Evolutionary conservation across 2,797 vertebrate species (phyloP).

Genomic region (Echeneis naucrates): DNA sequence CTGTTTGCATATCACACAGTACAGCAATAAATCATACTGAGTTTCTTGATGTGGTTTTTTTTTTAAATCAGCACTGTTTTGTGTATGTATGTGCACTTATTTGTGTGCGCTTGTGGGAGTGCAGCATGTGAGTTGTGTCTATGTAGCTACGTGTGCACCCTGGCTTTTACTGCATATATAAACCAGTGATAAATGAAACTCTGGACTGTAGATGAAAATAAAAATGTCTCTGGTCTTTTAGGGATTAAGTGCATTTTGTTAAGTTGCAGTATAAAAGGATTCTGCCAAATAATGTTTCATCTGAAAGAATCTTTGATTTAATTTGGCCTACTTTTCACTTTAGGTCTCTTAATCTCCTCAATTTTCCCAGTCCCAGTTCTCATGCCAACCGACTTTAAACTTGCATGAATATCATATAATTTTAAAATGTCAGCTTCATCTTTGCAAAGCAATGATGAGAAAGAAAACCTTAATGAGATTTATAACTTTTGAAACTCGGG

Average conservation of each 20-base stretch:
- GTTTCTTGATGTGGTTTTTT: slow-evolving; percentile 57
- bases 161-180: slow-evolving; percentile 39
- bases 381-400: slow-evolving; percentile 32
- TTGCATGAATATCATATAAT: slow-evolving; percentile 20
- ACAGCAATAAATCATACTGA: slow-evolving; percentile 62
- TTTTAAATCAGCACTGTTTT: slow-evolving; percentile 50
- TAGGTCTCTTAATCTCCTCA: slow-evolving; percentile 35
- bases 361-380: slow-evolving; percentile 32
- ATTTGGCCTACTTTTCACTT: slow-evolving; percentile 40
- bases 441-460: slow-evolving; percentile 15
- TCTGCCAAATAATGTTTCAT: slow-evolving; percentile 49
- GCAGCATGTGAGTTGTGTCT: slow-evolving; percentile 9
- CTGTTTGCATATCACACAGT: slow-evolving; percentile 32
- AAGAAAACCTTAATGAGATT: slow-evolving; percentile 37
- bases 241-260: slow-evolving; percentile 51
- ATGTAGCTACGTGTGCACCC: slow-evolving; percentile 8
- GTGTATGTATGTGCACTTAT: slow-evolving; percentile 1
- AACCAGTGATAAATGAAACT: slow-evolving; percentile 45
- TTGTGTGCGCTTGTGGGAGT: background rate
- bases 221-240: slow-evolving; percentile 39
- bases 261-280: slow-evolving; percentile 19
- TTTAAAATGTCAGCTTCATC: slow-evolving; percentile 30
- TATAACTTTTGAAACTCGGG: slow-evolving; percentile 3
- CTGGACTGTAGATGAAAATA: slow-evolving; percentile 34
- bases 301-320: slow-evolving; percentile 40